These are phyloP conservation scores for Oscheius sp. DNA, from an alignment of 2,888 invertebrate species.

Conservation along the genomic window DNA sequence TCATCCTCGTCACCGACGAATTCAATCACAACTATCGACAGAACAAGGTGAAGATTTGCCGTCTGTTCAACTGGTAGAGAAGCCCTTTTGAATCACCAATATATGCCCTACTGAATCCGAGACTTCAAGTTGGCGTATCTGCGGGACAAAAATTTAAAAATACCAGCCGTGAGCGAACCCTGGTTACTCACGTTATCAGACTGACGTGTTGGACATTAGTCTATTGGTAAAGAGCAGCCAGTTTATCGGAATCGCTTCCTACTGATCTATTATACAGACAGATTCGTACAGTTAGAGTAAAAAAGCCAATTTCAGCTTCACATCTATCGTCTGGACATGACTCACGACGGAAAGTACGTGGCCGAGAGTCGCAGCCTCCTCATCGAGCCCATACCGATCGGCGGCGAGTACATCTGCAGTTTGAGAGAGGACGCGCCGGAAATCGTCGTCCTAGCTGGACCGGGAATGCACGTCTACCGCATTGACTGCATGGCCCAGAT, in stretches of 20 bases:
- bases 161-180: too few species aligned
- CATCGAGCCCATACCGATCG: not conserved
- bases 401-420: constrained; percentile 6
- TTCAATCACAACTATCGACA: not conserved
- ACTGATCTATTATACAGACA: too few species aligned
- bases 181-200: too few species aligned
- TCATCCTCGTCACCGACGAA: constrained; percentile 16
- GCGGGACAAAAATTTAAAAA: too few species aligned
- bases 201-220: too few species aligned
- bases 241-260: too few species aligned
- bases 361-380: constrained; percentile 15
- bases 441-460: not conserved
- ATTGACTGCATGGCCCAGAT: constrained; percentile 5
- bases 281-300: too few species aligned
- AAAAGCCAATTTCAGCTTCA: not conserved
- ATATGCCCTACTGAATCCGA: too few species aligned
- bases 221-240: too few species aligned
- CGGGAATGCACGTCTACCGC: constrained; percentile 6
- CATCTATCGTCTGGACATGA: constrained; percentile 11
- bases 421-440: constrained; percentile 11
- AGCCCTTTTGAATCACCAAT: too few species aligned
- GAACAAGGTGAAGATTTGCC: not conserved
- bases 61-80: too few species aligned
- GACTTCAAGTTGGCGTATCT: too few species aligned
- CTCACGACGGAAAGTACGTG: not conserved